Base-by-base conservation (phyloP, 2,113 vertebrate species). In the Lates calcarifer region DNA sequence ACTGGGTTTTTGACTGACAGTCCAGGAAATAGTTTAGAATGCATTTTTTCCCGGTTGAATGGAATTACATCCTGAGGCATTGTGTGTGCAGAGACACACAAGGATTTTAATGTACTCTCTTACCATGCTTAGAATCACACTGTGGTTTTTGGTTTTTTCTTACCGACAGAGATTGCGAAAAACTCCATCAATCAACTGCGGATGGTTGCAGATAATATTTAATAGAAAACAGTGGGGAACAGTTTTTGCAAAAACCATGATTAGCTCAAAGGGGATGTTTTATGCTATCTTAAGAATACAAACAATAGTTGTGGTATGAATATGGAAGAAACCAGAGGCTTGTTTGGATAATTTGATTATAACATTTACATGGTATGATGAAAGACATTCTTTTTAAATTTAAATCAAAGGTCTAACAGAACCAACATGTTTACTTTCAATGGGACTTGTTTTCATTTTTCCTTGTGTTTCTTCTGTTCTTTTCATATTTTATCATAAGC, bases 11-110 rank as follows among this genome's bases (percentile, higher is more conserved):
- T 88, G 87, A 92, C n/a, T 86, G 84, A 78, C 87, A 77, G 74
- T 41, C 28, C 79, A 90, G 89, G 90, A 90, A 92, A 82, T 84
- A 45, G 57, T 87, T 85, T 74, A 60, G 74, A 77, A 84, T 87
- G 81, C 79, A 74, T 83, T 85, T 86, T 72, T 53, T 80, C 45
- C 69, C 28, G 26, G 55, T 86, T 88, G 80, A 89, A 77, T 90
- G 61, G 61, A 84, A 81, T 89, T 74, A 79, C 49, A 4, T 82
- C 77, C 67, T 56, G 13, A 47, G 73, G 69, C 56, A 22, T 64
- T 26, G 68, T 45, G 39, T 75, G 28, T 57, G 67, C 70, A 33
- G 37, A 80, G 37, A 67, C 63, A 51, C 64, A 63, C 58, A 24
- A 43, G 49, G 63, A 51, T 64, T 57, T 87, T 26, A 60, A 60